Evolutionary conservation across 2,888 invertebrate species (phyloP).

Genomic region (Trissonchulus latispiculum): DNA sequence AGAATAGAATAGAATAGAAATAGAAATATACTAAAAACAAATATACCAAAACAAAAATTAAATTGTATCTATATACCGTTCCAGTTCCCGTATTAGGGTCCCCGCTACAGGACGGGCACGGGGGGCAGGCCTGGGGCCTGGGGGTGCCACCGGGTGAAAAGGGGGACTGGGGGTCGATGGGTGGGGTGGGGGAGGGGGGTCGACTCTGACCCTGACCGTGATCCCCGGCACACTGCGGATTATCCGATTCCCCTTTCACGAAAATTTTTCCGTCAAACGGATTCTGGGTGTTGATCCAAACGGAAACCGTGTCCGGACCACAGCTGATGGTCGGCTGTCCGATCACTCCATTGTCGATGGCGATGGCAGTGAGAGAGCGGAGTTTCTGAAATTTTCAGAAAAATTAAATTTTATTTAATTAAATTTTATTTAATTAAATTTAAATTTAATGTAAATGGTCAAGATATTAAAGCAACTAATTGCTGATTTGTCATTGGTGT

Average conservation of each 20-base stretch:
- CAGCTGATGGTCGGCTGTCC: slow-evolving; percentile 37
- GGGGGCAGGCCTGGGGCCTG: slow-evolving; percentile 2
- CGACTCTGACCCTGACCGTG: neutral
- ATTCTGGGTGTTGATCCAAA: slow-evolving; percentile 35
- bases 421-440: too few species aligned
- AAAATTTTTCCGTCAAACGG: slow-evolving; percentile 39
- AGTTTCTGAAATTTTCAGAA: too few species aligned
- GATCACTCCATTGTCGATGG: slow-evolving; percentile 22
- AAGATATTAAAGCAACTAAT: too few species aligned
- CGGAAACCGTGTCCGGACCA: slow-evolving; percentile 34
- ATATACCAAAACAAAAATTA: too few species aligned
- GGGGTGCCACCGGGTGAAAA: neutral
- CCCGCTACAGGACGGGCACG: slow-evolving; percentile 12
- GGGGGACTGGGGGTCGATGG: too few species aligned
- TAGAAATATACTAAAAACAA: too few species aligned
- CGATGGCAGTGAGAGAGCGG: slow-evolving; percentile 11
- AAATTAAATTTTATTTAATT: too few species aligned
- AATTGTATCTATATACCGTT: too few species aligned
- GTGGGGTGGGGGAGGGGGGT: neutral
- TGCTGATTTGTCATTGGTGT: too few species aligned
- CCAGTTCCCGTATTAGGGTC: neutral
- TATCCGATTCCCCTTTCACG: slow-evolving; percentile 35
- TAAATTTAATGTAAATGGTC: too few species aligned
- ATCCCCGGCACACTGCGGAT: slow-evolving; percentile 20
- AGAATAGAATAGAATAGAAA: too few species aligned